A percentile compares a stretch with the other conserved stretches of the same genome.
Evolutionary conservation across 1,140 invertebrate genomes (phyloP).

Genomic region (Camponotus vicinus): DNA sequence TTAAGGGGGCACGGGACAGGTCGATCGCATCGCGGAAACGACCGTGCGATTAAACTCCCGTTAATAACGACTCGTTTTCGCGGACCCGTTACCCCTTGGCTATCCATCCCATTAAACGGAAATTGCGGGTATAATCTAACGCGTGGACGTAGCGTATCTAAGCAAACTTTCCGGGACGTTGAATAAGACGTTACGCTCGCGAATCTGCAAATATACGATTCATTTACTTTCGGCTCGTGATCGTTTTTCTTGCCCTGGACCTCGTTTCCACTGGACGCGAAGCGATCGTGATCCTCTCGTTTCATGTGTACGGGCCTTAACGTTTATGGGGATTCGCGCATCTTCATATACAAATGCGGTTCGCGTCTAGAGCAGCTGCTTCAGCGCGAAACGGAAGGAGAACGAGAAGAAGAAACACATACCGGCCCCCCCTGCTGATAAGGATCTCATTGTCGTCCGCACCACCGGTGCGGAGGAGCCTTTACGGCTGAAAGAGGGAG

Average conservation of each 20-base stretch:
- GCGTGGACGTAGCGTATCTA: not conserved
- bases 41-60: constrained; percentile 14
- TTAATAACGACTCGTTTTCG: constrained; percentile 18
- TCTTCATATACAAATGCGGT: constrained; percentile 51
- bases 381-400: constrained; percentile 11
- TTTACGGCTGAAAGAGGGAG: constrained; percentile 20
- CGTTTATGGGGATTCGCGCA: not conserved
- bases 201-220: not conserved
- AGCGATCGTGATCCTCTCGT: not conserved
- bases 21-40: constrained; percentile 30
- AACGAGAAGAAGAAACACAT: constrained; percentile 53
- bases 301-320: not conserved
- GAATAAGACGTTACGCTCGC: not conserved
- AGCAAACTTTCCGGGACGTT: not conserved
- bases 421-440: constrained; percentile 43
- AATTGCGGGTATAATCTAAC: not conserved
- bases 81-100: not conserved
- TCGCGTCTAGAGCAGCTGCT: constrained; percentile 60
- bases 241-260: not conserved
- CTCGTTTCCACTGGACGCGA: not conserved
- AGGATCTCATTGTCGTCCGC: constrained; percentile 67
- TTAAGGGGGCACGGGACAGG: constrained; percentile 27
- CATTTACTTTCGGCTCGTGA: too few species aligned
- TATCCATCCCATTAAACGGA: not conserved
- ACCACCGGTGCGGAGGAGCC: constrained; percentile 56